phyloP scores from a whole-genome alignment of 2,888 invertebrate species.

The Punctoribates punctum region DNA sequence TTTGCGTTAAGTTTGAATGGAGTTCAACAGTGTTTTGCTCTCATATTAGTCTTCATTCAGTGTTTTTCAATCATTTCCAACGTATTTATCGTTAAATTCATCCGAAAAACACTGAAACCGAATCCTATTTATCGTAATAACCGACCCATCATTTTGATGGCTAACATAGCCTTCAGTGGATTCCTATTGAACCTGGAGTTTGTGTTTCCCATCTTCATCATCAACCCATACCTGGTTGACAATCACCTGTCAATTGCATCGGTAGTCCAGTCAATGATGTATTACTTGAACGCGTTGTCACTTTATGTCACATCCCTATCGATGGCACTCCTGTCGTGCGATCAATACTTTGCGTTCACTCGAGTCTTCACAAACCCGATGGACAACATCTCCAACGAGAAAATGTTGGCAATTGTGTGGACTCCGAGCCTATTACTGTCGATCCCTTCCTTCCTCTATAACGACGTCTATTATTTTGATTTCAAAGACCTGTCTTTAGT shows the following conservation, averaged over 20 bases:
- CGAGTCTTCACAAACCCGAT: background rate
- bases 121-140: too few species aligned
- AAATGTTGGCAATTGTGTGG: background rate
- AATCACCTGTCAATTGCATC: background rate
- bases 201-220: background rate
- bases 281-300: background rate
- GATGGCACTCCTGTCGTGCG: background rate
- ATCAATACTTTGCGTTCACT: background rate
- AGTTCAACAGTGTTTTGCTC: too few species aligned
- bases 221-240: background rate
- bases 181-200: background rate
- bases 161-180: background rate
- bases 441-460: background rate
- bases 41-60: too few species aligned
- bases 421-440: background rate
- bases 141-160: background rate
- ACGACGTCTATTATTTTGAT: background rate
- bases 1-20: too few species aligned
- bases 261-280: background rate
- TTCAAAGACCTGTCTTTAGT: background rate
- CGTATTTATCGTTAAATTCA: too few species aligned
- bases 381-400: background rate
- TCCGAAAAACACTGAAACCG: too few species aligned
- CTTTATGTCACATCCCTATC: background rate
- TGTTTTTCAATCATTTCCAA: too few species aligned